Evolutionary conservation across 2,797 vertebrate species (phyloP).

Genomic region (Gallinago solitaria): DNA sequence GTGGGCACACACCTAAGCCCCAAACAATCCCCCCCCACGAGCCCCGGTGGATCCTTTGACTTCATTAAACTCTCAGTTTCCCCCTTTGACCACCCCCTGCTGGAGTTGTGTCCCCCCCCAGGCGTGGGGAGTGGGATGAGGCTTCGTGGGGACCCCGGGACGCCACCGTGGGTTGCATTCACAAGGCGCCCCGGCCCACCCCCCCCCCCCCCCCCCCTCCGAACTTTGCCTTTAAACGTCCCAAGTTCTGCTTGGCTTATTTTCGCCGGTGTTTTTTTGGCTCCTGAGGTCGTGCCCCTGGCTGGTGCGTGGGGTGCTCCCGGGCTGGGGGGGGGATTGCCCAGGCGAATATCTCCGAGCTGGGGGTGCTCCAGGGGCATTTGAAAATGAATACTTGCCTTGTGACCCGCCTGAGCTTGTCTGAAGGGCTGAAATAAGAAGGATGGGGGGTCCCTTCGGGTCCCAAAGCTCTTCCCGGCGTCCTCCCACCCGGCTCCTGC

Average conservation of each 20-base stretch:
- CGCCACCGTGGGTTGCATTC: neutral
- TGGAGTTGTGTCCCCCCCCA: neutral
- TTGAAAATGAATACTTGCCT: neutral
- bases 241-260: too few species aligned
- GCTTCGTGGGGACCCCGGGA: neutral
- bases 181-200: too few species aligned
- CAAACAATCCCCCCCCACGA: too few species aligned
- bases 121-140: neutral
- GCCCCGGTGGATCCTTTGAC: too few species aligned
- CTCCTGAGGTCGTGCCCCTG: too few species aligned
- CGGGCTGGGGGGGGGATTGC: slow-evolving; percentile 31
- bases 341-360: slow-evolving; percentile 68
- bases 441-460: too few species aligned
- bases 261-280: neutral
- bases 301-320: neutral
- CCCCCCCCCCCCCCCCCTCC: neutral
- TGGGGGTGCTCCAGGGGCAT: slow-evolving; percentile 8
- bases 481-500: neutral
- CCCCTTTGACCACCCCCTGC: too few species aligned
- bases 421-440: neutral
- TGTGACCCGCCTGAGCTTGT: neutral
- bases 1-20: too few species aligned
- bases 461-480: neutral
- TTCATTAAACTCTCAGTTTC: neutral
- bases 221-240: neutral